phyloP scores from a whole-genome alignment of 1,140 invertebrate species.

The Oryctes rhinoceros region DNA sequence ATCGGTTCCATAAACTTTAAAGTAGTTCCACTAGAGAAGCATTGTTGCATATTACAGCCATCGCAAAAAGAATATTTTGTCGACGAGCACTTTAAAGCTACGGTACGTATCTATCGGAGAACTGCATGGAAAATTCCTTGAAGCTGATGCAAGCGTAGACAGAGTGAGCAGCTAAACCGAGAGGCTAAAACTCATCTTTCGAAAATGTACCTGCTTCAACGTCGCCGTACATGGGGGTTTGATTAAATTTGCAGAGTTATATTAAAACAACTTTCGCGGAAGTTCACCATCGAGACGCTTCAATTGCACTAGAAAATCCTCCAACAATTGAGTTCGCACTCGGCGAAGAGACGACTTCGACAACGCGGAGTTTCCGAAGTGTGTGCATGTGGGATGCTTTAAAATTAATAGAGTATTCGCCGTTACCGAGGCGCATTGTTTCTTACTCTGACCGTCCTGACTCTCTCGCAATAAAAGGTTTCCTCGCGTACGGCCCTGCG shows the following conservation, averaged over 20 bases:
- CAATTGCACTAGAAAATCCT: neutral
- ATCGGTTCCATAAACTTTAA: neutral
- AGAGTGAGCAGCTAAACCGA: neutral
- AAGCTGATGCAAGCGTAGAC: neutral
- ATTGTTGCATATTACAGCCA: neutral
- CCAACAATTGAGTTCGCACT: slow-evolving; percentile 15
- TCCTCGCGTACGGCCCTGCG: too few species aligned
- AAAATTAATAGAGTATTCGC: too few species aligned
- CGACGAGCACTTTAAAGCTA: neutral
- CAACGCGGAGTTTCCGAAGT: too few species aligned
- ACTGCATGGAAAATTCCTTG: neutral
- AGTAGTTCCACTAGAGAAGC: neutral
- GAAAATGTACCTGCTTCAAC: slow-evolving; percentile 4
- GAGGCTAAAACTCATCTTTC: neutral
- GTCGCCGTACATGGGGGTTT: neutral
- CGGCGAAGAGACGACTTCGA: neutral
- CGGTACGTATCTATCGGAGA: neutral
- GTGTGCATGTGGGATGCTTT: too few species aligned
- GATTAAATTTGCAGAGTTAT: slow-evolving; percentile 12
- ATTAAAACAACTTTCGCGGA: slow-evolving; percentile 5
- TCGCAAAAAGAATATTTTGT: neutral
- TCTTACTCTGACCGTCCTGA: too few species aligned
- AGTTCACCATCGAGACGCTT: neutral
- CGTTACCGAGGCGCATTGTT: too few species aligned
- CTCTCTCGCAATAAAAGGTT: too few species aligned